phyloP scores from a whole-genome alignment of 1,140 invertebrate species.

The Leptinotarsa lineolata region DNA sequence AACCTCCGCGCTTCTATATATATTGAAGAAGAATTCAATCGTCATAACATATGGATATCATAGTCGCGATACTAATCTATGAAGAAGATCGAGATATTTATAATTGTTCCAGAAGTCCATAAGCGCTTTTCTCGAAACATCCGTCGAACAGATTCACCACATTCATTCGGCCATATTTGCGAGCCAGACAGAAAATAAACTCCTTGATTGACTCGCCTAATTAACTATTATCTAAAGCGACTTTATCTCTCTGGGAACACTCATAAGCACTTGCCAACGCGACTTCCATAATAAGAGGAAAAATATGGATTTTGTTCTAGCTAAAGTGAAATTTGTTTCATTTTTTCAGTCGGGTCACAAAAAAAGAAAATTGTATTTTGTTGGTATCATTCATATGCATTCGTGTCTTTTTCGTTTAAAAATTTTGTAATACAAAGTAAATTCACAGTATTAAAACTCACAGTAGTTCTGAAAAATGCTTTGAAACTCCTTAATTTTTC shows the following conservation, averaged over 20 bases:
- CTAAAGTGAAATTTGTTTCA: too few species aligned
- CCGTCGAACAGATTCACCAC: background rate
- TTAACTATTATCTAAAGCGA: conserved; percentile 5
- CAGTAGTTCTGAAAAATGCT: too few species aligned
- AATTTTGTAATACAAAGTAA: too few species aligned
- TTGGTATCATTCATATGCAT: too few species aligned
- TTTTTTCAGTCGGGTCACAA: too few species aligned
- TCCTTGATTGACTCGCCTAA: background rate
- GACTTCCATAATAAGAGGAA: background rate
- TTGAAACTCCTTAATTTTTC: too few species aligned
- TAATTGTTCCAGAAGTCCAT: background rate
- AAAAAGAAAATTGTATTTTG: too few species aligned
- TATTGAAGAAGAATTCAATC: background rate
- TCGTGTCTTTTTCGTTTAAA: too few species aligned
- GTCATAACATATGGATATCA: background rate
- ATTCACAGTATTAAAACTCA: too few species aligned
- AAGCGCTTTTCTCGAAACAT: background rate
- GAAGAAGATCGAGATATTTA: conserved; percentile 1
- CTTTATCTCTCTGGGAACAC: background rate
- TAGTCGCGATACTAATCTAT: background rate
- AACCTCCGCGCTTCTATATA: background rate
- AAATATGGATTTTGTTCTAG: background rate
- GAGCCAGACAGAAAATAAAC: conserved; percentile 2
- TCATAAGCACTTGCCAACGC: background rate
- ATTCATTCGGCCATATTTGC: background rate